A percentile compares a stretch with the other conserved stretches of the same genome.
Evolutionary conservation across 2,797 vertebrate species (phyloP).

Genomic region (Lagodon rhomboides): DNA sequence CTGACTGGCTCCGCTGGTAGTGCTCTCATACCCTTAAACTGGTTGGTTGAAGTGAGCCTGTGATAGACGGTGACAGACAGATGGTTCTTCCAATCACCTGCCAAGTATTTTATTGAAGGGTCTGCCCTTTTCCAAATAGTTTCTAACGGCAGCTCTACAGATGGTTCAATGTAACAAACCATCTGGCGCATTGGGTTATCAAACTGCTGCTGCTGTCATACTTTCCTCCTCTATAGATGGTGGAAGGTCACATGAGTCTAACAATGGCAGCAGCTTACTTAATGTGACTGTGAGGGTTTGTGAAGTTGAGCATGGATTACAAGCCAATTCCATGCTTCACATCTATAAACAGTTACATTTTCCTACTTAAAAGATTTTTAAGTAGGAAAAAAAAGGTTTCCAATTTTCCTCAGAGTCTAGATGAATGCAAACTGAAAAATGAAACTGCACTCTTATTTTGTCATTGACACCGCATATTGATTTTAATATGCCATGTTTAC

Average conservation of each 20-base stretch:
- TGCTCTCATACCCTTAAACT: no score
- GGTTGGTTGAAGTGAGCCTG: no score
- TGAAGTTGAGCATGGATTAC: not conserved
- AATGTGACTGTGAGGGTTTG: no score
- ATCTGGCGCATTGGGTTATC: no score
- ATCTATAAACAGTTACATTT: not conserved
- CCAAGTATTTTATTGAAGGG: no score
- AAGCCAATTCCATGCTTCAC: not conserved
- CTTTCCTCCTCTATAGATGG: not conserved
- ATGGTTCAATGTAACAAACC: not conserved
- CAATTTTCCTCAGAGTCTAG: not conserved
- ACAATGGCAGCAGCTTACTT: not conserved
- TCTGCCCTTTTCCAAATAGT: no score
- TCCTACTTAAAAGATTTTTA: slow-evolving; percentile 15
- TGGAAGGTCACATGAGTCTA: not conserved
- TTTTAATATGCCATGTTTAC: slow-evolving; percentile 25
- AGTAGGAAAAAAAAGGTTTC: no score
- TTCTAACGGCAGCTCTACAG: no score
- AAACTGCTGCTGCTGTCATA: not conserved
- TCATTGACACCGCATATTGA: slow-evolving; percentile 2
- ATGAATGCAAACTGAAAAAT: slow-evolving; percentile 3
- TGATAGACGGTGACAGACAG: no score
- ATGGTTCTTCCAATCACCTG: no score
- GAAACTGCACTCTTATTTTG: slow-evolving; percentile 12
- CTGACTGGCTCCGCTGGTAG: no score